Evolutionary conservation across 30 jellyfish, hydroid and myxozoan genomes (phyloP).

Genomic region (Cassiopea andromeda): DNA sequence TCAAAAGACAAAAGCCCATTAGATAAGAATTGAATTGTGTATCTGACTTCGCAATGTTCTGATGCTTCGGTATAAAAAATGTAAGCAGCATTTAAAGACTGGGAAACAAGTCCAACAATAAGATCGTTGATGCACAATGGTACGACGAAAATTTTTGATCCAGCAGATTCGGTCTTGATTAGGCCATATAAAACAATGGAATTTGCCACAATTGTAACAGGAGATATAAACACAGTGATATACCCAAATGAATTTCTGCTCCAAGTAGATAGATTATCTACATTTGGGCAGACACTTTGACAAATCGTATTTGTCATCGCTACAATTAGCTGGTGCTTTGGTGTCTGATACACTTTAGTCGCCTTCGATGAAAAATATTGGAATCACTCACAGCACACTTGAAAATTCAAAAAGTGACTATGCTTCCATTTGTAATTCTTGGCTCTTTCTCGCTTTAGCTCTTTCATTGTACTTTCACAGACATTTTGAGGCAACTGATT

Average conservation of each 20-base stretch:
- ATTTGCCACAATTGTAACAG: constrained; percentile 29
- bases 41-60: neutral
- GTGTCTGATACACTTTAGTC: too few relatives aligned
- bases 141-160: constrained; percentile 28
- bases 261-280: neutral
- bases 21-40: constrained; percentile 18
- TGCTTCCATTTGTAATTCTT: too few relatives aligned
- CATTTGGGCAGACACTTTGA: constrained; percentile 44
- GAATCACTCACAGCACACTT: too few relatives aligned
- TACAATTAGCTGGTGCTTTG: neutral
- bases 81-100: constrained; percentile 5
- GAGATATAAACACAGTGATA: neutral
- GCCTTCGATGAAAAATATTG: too few relatives aligned
- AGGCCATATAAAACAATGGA: constrained; percentile 28
- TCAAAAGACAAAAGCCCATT: constrained; percentile 24
- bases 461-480: too few relatives aligned
- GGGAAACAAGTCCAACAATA: constrained; percentile 14
- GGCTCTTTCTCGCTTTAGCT: too few relatives aligned
- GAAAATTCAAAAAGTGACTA: too few relatives aligned
- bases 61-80: neutral
- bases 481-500: too few relatives aligned
- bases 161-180: constrained; percentile 29
- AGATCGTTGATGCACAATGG: constrained; percentile 50
- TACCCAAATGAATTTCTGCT: neutral
- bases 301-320: constrained; percentile 4